A percentile compares a stretch with the other conserved stretches of the same genome.
Evolutionary conservation across 1,140 invertebrate genomes (phyloP).

Genomic region (Psilanteris sp.): DNA sequence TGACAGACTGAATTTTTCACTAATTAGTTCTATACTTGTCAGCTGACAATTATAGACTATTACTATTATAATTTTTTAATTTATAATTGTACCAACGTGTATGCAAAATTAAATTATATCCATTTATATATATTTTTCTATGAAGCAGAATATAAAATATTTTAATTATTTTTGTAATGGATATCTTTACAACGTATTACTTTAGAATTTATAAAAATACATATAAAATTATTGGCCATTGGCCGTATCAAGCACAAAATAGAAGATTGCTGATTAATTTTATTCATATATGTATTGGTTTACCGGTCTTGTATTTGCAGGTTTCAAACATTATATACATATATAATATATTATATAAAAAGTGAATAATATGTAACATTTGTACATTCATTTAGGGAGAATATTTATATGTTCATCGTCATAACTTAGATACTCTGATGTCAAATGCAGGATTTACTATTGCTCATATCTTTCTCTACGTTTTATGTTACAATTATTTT

Average conservation of each 20-base stretch:
- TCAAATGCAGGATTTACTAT: slow-evolving; percentile 11
- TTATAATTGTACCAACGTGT: too few species aligned
- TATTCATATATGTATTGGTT: slow-evolving; percentile 5
- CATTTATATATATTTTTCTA: too few species aligned
- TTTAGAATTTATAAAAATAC: slow-evolving; percentile 15
- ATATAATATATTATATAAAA: neutral
- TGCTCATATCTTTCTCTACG: slow-evolving; percentile 14
- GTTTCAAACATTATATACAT: slow-evolving; percentile 5
- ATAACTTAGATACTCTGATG: slow-evolving; percentile 13
- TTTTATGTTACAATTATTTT: neutral
- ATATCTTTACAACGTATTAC: slow-evolving; percentile 20
- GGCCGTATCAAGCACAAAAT: slow-evolving; percentile 27
- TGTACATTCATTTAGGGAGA: slow-evolving; percentile 8
- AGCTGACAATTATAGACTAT: too few species aligned
- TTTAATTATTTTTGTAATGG: too few species aligned
- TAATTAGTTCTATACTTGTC: too few species aligned
- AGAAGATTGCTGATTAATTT: neutral
- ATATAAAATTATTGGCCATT: slow-evolving; percentile 17
- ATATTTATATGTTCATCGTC: slow-evolving; percentile 9
- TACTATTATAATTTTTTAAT: too few species aligned
- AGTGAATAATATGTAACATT: neutral
- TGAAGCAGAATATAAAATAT: too few species aligned
- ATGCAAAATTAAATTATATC: too few species aligned
- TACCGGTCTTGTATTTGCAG: slow-evolving; percentile 20
- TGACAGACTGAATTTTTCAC: too few species aligned